Evolutionary conservation across 2,888 invertebrate genomes (phyloP).

Genomic region (Acleris laterana): DNA sequence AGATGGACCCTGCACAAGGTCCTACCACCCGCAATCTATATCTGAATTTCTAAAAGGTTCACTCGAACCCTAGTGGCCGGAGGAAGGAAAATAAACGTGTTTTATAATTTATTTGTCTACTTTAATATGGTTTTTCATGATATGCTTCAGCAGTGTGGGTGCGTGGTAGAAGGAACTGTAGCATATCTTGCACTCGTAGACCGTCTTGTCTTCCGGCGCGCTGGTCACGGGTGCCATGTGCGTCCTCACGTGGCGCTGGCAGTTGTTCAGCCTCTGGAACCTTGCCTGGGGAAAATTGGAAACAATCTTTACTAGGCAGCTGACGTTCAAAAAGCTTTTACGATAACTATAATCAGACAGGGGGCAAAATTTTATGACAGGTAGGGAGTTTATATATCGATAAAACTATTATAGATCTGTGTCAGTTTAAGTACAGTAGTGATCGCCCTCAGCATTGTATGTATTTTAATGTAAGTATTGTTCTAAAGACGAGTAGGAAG

Average conservation of each 20-base stretch:
- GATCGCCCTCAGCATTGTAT: too few relatives aligned
- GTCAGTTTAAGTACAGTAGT: too few relatives aligned
- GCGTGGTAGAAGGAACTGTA: constrained; percentile 63
- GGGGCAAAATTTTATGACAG: too few relatives aligned
- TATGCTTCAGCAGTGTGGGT: constrained; percentile 70
- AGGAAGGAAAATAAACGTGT: neutral
- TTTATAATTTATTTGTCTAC: constrained; percentile 25
- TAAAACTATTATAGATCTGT: too few relatives aligned
- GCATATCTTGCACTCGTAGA: constrained; percentile 73
- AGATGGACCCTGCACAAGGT: too few relatives aligned
- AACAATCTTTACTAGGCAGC: constrained; percentile 7
- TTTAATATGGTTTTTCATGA: constrained; percentile 68
- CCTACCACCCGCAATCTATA: too few relatives aligned
- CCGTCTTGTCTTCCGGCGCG: constrained; percentile 38
- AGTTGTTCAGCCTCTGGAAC: constrained; percentile 59
- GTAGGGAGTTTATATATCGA: too few relatives aligned
- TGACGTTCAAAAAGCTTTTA: neutral
- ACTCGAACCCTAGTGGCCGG: too few relatives aligned
- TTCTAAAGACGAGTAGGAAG: too few relatives aligned
- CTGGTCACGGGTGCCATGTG: constrained; percentile 46
- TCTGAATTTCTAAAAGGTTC: too few relatives aligned
- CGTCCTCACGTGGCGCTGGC: constrained; percentile 63
- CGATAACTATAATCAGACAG: too few relatives aligned
- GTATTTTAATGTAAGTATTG: too few relatives aligned
- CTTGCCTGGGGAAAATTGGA: constrained; percentile 59